Percentiles rank a stretch among this genome's conserved stretches.
Conservation (phyloP, 2,888 invertebrate species). For the Heteropelma amictum region DNA sequence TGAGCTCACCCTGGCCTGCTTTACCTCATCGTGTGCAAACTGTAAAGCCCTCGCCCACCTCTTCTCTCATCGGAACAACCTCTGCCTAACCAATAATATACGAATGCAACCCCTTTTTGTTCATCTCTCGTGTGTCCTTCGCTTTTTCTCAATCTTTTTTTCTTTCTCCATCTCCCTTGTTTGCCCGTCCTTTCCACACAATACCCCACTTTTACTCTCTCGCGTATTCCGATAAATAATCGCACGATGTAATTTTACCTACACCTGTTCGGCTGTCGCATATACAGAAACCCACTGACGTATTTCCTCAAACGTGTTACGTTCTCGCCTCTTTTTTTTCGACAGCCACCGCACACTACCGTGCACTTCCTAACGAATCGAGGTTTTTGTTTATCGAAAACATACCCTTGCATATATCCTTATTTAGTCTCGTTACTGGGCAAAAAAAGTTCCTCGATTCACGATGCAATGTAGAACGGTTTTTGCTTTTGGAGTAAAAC, state of each 20-base stretch:
- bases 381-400: not conserved
- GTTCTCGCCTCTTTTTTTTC: no score
- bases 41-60: constrained; percentile 22
- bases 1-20: constrained; percentile 34
- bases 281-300: no score
- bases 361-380: not conserved
- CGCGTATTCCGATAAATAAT: no score
- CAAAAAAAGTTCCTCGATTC: not conserved
- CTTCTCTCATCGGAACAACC: constrained; percentile 49
- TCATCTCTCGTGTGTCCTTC: not conserved
- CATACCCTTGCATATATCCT: no score
- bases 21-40: constrained; percentile 41
- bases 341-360: no score
- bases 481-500: not conserved
- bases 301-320: no score
- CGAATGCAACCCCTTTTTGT: constrained; percentile 4
- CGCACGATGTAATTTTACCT: no score
- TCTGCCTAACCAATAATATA: constrained; percentile 34
- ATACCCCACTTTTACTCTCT: no score
- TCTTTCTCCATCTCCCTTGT: constrained; percentile 39
- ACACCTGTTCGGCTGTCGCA: no score
- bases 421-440: no score
- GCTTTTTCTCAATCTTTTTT: constrained; percentile 20
- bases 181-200: constrained; percentile 12
- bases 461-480: not conserved